Base-by-base conservation (phyloP, 92 coral and sea anemone genomes). In the Heliopora coerulea region DNA sequence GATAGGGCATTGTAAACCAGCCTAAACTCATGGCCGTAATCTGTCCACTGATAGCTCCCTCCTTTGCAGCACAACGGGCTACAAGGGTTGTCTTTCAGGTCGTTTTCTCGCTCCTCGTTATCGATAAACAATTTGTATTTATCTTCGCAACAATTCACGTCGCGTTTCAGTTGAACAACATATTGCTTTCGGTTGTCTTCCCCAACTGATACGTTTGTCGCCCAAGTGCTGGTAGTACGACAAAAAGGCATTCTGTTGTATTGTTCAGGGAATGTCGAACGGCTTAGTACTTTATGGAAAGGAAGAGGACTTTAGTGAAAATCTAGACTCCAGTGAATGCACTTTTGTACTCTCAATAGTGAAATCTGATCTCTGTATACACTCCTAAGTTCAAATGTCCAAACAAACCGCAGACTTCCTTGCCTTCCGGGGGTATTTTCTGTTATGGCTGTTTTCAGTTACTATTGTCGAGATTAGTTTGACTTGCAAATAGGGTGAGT, bases 21-120 rank as follows among this genome's bases (percentile, higher is more conserved):
- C 50, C 82, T 42, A 82, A 91, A 91, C 1, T 79, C 74, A 46
- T 86, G 96, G 58, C 97, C 97, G 29, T 89, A 89, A 75, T 91
- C 91, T 6, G 86, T 86, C 96, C 96, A 91, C 20, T 84, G 96
- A 74, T 75, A 89, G 11, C 54, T 60, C 0, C 96, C 97, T 27
- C 97, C 91, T 23, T 75, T 44, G 70, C 89, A 91, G 18, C 97
- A 91, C 11, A 91, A 82, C 1, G 97, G 97, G 40, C 97, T 91
- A 54, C 97, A 91, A 0, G 96, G 89, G 35, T 91, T 91, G 85
- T 82, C 90, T 20, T 82, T 78, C 63, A 91, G 73, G 41, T 86
- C 86, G 61, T 77, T 79, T 28, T 91, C 96, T 11, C 62, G 44
- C 59, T 80, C 88, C 30, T 74, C 81, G 32, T 83, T 85, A 50